These are phyloP conservation scores for Pachyseris speciosa DNA, from an alignment of 64 coral and sea anemone genomes.

Conservation along the genomic window DNA sequence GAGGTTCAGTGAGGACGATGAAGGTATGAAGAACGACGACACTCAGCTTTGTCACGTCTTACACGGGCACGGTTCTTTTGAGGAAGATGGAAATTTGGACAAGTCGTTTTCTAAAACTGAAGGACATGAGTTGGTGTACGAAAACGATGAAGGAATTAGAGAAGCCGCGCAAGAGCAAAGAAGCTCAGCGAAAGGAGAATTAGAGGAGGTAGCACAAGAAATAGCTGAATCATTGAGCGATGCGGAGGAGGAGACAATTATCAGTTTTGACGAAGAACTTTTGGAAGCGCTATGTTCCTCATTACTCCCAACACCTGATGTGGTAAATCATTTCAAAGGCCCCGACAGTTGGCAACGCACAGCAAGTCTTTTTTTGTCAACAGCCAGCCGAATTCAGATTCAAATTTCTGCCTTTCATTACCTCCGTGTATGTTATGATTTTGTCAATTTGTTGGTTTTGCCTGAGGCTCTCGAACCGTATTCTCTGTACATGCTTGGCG, in stretches of 20 bases:
- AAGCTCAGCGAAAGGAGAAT: background rate
- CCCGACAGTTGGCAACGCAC: slow-evolving; percentile 39
- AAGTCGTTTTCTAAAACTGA: background rate
- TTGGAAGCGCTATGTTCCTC: slow-evolving; percentile 48
- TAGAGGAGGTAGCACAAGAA: background rate
- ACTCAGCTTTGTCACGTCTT: background rate
- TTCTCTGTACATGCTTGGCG: slow-evolving; percentile 76
- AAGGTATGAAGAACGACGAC: background rate
- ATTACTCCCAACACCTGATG: slow-evolving; percentile 65
- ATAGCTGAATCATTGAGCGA: background rate
- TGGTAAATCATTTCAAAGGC: slow-evolving; percentile 16
- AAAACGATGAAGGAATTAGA: background rate
- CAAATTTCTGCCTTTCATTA: slow-evolving; percentile 59
- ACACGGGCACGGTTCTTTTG: background rate
- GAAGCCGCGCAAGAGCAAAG: background rate
- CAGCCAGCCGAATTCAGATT: slow-evolving; percentile 49
- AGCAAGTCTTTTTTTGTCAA: slow-evolving; percentile 63
- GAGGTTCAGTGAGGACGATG: background rate
- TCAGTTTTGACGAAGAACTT: slow-evolving; percentile 43
- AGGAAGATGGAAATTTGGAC: background rate
- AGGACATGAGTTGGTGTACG: background rate
- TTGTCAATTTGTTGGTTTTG: slow-evolving; percentile 55
- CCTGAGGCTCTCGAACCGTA: slow-evolving; percentile 50
- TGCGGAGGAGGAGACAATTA: background rate
- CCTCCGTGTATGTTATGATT: slow-evolving; percentile 85